A percentile compares a stretch with the other conserved stretches of the same genome.
Evolutionary conservation across 2,113 vertebrate species (phyloP).

Genomic region (Nesoenas mayeri): DNA sequence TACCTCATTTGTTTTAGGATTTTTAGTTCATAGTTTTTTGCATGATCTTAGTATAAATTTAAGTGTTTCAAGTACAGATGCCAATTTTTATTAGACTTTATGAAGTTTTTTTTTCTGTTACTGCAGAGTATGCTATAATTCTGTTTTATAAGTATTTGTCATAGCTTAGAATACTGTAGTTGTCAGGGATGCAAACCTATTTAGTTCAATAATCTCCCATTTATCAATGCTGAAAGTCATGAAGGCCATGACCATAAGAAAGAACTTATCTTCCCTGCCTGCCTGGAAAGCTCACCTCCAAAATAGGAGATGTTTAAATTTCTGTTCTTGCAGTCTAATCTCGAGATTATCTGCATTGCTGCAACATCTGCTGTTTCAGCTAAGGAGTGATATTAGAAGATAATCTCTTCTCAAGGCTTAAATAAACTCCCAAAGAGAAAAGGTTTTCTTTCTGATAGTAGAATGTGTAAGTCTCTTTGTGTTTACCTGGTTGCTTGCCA

Average conservation of each 20-base stretch:
- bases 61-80: neutral
- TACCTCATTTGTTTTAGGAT: neutral
- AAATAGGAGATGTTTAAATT: neutral
- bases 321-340: neutral
- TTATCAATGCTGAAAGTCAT: neutral
- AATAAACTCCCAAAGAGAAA: neutral
- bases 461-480: neutral
- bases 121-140: neutral
- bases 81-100: neutral
- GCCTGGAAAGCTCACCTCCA: neutral
- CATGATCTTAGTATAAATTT: neutral
- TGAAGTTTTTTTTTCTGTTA: neutral
- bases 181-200: neutral
- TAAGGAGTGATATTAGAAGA: neutral
- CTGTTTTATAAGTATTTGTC: neutral
- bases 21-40: neutral
- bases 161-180: neutral
- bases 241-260: neutral
- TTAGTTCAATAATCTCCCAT: neutral
- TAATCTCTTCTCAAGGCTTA: neutral
- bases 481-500: neutral
- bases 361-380: neutral
- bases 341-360: neutral
- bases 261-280: neutral
- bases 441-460: neutral